Evolutionary conservation across 1,140 invertebrate genomes (phyloP), one percentile per base, ranked within the genome.

Genomic region (Drosophila subobscura): DNA sequence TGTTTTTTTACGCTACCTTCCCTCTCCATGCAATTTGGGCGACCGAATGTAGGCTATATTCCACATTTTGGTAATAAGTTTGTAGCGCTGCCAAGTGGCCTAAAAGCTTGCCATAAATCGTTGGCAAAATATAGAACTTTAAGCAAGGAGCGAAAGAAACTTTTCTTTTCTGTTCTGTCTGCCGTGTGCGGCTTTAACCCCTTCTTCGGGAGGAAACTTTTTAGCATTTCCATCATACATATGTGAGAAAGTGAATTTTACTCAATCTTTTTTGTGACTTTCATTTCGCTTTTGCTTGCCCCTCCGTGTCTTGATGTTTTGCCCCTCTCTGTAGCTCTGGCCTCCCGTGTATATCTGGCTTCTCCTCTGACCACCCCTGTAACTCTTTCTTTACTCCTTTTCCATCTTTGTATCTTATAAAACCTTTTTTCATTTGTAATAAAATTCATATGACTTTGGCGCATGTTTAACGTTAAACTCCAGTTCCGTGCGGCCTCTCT

Each of bases 391-490:
- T 3, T 8, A 3, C 2, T 8, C 8, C 0, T 6, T 33, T 8
- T 8, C 7, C 33, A 23, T 49, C 44, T 41, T 37, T 29, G 56
- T 56, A 46, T 64, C 59, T 75, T 46, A 45, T 44, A 74, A 65
- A 75, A 85, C 77, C 77, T 85, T 86, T 37, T 84, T 78, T 72
- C 72, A 61, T 86, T 81, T 71, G 83, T 81, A 88, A 86, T 86
- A 88, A 86, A 86, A 86, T 86, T 86, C 83, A 86, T 86, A 81
- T 81, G 81, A 81, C 81, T 86, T 74, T 78, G 77, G 80, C 80
- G 77, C 81, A 80, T 86, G 81, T 75, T 83, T 86, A 86, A 65
- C 81, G 80, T 72, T 65, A 77, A 73, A 60, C 77, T 63, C 64
- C 41, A 65, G 53, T 25, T 33, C 37, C 22, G 4, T 12, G 25